Evolutionary conservation across 2,797 vertebrate species (phyloP).

Genomic region (Xiphophorus birchmanni): DNA sequence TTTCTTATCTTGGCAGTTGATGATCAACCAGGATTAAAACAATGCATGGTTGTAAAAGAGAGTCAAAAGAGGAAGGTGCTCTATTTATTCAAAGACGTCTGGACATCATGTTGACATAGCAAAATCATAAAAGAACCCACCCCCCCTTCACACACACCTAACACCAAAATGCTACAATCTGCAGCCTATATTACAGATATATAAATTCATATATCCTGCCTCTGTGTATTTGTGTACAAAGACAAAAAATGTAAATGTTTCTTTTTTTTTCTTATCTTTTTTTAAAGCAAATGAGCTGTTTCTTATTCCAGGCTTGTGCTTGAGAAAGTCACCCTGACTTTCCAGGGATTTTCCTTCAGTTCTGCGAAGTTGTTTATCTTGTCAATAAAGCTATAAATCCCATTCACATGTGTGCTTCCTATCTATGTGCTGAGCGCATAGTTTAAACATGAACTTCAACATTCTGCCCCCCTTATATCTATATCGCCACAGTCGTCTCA

Average conservation of each 20-base stretch:
- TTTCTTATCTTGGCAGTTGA: conserved; percentile 49
- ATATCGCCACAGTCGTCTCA: conserved; percentile 8
- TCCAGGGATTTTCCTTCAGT: background rate
- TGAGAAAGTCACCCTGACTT: background rate
- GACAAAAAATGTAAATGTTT: background rate
- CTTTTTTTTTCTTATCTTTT: background rate
- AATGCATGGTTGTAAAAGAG: conserved; percentile 30
- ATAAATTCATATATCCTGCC: background rate
- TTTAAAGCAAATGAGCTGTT: background rate
- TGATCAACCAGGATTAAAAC: conserved; percentile 47
- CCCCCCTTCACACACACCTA: background rate
- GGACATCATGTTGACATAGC: conserved; percentile 1
- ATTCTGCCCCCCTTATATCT: background rate
- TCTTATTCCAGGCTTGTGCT: conserved; percentile 1
- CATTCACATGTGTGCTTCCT: background rate
- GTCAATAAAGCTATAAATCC: conserved; percentile 28
- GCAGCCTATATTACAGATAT: background rate
- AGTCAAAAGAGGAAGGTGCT: conserved; percentile 27
- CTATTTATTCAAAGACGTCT: conserved; percentile 17
- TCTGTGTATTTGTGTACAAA: background rate
- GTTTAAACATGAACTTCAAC: conserved; percentile 7
- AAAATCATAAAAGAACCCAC: conserved; percentile 51
- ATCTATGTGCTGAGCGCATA: background rate
- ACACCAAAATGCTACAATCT: background rate
- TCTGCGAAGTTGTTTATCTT: background rate